Percentiles rank a stretch among this genome's conserved stretches.
Conservation (phyloP, 1,140 invertebrate genomes). For the Drosophila busckii region DNA sequence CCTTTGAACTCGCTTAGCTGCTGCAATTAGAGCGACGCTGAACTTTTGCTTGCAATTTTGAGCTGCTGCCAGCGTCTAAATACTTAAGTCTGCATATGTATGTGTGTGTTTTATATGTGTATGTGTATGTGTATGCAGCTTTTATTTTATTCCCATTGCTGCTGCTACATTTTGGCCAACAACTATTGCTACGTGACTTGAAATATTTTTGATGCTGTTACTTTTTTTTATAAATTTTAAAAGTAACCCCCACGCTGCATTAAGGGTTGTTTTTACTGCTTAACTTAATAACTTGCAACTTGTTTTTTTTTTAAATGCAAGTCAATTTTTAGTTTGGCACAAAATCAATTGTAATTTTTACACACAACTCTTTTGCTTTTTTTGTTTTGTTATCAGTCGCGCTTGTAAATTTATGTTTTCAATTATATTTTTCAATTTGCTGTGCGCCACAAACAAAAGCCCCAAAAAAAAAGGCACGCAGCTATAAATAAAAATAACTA, state of each 20-base stretch:
- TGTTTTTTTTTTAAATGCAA: slow-evolving; percentile 32
- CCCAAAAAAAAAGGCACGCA: slow-evolving; percentile 47
- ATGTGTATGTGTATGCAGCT: no score
- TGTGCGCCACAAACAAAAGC: slow-evolving; percentile 71
- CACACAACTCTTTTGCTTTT: no score
- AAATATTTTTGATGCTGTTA: slow-evolving; percentile 53
- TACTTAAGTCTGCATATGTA: no score
- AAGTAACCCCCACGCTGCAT: slow-evolving; percentile 11
- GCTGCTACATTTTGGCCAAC: slow-evolving; percentile 23
- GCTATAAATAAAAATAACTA: slow-evolving; percentile 72
- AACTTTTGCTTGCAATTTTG: no score
- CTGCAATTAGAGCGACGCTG: no score
- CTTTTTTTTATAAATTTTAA: slow-evolving; percentile 58
- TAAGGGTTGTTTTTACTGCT: slow-evolving; percentile 72
- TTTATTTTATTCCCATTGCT: no score
- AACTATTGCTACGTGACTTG: slow-evolving; percentile 53
- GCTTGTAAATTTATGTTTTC: slow-evolving; percentile 63
- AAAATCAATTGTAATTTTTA: no score
- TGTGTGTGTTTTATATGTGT: no score
- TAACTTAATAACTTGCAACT: slow-evolving; percentile 73
- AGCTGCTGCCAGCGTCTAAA: no score
- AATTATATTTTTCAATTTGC: slow-evolving; percentile 77
- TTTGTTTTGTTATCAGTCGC: neutral
- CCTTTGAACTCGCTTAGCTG: no score
- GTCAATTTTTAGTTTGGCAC: slow-evolving; percentile 36